Base-by-base conservation (phyloP, 2,797 vertebrate species). In the Fringilla coelebs region DNA sequence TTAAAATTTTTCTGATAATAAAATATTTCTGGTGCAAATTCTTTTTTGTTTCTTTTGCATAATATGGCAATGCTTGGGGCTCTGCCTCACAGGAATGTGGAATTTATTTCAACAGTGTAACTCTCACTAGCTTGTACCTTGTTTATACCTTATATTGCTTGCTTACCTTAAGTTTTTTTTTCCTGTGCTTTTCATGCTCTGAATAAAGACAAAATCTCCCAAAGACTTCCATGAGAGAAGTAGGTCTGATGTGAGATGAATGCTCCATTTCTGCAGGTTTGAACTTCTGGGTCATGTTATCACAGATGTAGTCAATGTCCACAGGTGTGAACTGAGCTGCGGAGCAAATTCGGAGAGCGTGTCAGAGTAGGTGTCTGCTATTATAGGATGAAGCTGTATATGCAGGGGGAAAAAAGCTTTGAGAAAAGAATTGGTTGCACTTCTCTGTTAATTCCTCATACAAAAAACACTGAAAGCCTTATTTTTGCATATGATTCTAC, bases 401-500 rank as follows among this genome's bases (percentile, higher is more conserved):
- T 81, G 13, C 19, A 45, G 32, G 32, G 13, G 9, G 1, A 7
- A 34, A 52, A 71, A 10, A 45, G 28, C 22, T 89, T 70, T 76
- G 55, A 72, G n/a, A 26, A 43, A 89, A 77, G 32, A 86, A 60
- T 38, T 48, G 12, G 8, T 87, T 82, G 38, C 9, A 79, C 32
- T 85, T 62, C 41, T 74, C 49, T 46, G 31, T 66, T 86, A 73
- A 66, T 60, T 20, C 36, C 32, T 32, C n/a, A 29, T 46, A 85
- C 5, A 31, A 80, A 93, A 84, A 45, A 3, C 10, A 54, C 16
- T 58, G 76, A 31, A 28, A 76, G 36, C 31, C 17, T 70, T 68
- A 11, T 61, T 85, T 91, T 91, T 90, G 57, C 75, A n/a, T 36
- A 22, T 88, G 92, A 85, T 92, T 85, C 77, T 92, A 6, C 77